Percentiles rank a stretch among this genome's conserved stretches.
phyloP scores from a whole-genome alignment of 2,888 invertebrate species.

The Electrophaes corylata region DNA sequence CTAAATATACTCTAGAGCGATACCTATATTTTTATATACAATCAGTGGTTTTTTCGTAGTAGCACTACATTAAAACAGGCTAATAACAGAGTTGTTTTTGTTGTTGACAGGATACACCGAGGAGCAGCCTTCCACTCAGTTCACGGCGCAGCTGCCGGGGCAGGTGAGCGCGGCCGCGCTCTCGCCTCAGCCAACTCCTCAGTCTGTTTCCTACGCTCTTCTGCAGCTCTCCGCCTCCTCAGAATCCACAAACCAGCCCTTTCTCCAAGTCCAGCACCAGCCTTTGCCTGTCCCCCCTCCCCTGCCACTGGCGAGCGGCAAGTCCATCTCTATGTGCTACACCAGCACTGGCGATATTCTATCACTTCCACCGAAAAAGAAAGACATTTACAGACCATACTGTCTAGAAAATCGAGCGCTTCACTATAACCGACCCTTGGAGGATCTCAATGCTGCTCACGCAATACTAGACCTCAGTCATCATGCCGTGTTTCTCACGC shows the following conservation, averaged over 20 bases:
- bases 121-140: slow-evolving; percentile 90
- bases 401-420: slow-evolving; percentile 88
- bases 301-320: slow-evolving; percentile 83
- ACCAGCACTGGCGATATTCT: slow-evolving; percentile 93
- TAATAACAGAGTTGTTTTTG: slow-evolving; percentile 11
- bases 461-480: slow-evolving; percentile 95
- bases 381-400: slow-evolving; percentile 95
- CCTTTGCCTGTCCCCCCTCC: slow-evolving; percentile 80
- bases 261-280: slow-evolving; percentile 77
- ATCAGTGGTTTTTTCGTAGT: neutral
- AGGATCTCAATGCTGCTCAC: slow-evolving; percentile 94
- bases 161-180: slow-evolving; percentile 86
- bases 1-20: too few relatives aligned
- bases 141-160: slow-evolving; percentile 89
- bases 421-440: slow-evolving; percentile 87
- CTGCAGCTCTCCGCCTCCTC: slow-evolving; percentile 76
- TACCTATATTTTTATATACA: too few relatives aligned
- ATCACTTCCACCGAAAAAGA: slow-evolving; percentile 94
- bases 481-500: slow-evolving; percentile 89
- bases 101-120: slow-evolving; percentile 89
- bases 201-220: slow-evolving; percentile 79
- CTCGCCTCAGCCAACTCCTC: slow-evolving; percentile 68
- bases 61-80: neutral
- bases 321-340: slow-evolving; percentile 92
- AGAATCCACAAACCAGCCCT: slow-evolving; percentile 62